These are phyloP conservation scores for Cerastis rubricosa DNA, from an alignment of 2,888 invertebrate species.

Conservation along the genomic window DNA sequence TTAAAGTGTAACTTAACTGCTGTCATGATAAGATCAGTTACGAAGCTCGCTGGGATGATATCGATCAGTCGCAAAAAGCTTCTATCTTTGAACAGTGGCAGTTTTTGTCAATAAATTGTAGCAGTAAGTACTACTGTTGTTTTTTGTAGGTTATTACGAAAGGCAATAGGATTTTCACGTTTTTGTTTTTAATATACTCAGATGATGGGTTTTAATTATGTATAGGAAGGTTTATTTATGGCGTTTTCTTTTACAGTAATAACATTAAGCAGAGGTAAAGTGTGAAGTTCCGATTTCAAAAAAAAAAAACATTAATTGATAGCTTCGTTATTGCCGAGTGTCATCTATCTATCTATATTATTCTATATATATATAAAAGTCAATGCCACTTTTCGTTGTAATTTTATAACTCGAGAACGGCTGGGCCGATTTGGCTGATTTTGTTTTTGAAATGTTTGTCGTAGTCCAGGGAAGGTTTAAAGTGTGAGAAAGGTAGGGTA, in stretches of 20 bases:
- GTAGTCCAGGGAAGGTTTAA: too few species aligned
- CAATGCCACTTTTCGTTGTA: too few species aligned
- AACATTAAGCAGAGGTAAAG: not conserved
- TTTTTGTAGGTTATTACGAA: not conserved
- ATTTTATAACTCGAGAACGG: too few species aligned
- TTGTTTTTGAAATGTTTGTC: too few species aligned
- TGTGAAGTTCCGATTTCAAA: not conserved
- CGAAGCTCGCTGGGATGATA: conserved; percentile 25
- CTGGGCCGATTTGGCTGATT: too few species aligned
- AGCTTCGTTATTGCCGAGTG: too few species aligned
- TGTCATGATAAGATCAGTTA: conserved; percentile 30
- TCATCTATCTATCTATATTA: too few species aligned
- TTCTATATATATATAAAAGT: too few species aligned
- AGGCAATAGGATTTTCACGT: too few species aligned
- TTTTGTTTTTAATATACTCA: not conserved
- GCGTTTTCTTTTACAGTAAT: not conserved
- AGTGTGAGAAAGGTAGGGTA: too few species aligned
- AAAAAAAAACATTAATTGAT: too few species aligned
- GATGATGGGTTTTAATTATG: not conserved
- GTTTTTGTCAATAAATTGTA: conserved; percentile 28
- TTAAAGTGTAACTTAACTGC: conserved; percentile 5
- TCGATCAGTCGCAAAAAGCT: conserved; percentile 37
- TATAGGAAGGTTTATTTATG: not conserved
- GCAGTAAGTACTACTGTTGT: conserved; percentile 1
- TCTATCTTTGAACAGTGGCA: not conserved